phyloP scores from a whole-genome alignment of 2,797 vertebrate species.

The Chiroxiphia lanceolata region DNA sequence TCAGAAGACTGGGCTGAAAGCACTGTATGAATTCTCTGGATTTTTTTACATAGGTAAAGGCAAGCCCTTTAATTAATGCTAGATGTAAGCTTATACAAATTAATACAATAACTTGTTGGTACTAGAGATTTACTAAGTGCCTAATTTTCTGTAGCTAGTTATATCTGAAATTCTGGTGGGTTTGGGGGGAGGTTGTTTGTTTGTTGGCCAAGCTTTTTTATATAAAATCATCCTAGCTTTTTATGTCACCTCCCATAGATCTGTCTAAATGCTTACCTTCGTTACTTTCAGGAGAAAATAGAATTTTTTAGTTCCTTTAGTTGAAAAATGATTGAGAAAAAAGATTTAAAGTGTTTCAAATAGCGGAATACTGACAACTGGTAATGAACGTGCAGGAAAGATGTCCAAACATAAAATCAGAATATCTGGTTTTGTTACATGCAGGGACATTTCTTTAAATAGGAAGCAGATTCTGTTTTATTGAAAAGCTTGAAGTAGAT shows the following conservation, averaged over 20 bases:
- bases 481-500: background rate
- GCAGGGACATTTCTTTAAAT: background rate
- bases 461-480: background rate
- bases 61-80: background rate
- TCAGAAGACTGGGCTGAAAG: background rate
- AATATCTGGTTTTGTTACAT: background rate
- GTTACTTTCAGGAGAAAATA: background rate
- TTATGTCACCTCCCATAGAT: background rate
- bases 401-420: background rate
- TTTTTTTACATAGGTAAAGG: background rate
- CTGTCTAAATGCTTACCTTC: background rate
- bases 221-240: background rate
- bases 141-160: background rate
- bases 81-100: background rate
- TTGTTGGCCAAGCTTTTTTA: background rate
- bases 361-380: background rate
- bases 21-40: background rate
- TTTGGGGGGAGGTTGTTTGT: fast-evolving
- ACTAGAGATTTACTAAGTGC: background rate
- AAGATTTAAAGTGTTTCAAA: background rate
- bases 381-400: background rate
- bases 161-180: background rate
- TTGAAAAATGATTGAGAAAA: background rate
- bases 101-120: background rate
- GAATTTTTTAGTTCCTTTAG: background rate